Evolutionary conservation across 2,888 invertebrate species (phyloP).

Genomic region (Platycnemis pennipes): DNA sequence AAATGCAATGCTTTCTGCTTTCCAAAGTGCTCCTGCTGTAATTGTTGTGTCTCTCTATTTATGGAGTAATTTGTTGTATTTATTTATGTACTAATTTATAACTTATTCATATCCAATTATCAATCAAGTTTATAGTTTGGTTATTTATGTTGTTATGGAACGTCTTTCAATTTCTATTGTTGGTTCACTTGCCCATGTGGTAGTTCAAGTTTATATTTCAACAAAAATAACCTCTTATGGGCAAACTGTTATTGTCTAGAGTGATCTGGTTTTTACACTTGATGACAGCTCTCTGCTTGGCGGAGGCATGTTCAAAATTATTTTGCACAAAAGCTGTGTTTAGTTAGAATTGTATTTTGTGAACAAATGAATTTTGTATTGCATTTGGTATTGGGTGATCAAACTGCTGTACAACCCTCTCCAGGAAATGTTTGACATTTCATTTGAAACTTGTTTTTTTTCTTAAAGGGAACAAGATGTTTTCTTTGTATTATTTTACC

Average conservation of each 20-base stretch:
- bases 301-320: background rate
- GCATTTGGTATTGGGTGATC: slow-evolving; percentile 41
- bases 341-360: slow-evolving; percentile 24
- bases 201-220: background rate
- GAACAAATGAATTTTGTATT: slow-evolving; percentile 15
- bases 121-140: slow-evolving; percentile 52
- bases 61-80: slow-evolving; percentile 50
- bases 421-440: slow-evolving; percentile 12
- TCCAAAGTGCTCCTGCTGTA: slow-evolving; percentile 30
- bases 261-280: background rate
- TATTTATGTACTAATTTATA: slow-evolving; percentile 64
- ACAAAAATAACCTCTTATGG: background rate
- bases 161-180: slow-evolving; percentile 58
- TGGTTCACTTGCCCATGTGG: slow-evolving; percentile 13
- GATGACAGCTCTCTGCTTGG: background rate
- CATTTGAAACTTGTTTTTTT: slow-evolving; percentile 33
- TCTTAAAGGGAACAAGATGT: slow-evolving; percentile 30
- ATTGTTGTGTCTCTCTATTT: slow-evolving; percentile 47
- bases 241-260: background rate
- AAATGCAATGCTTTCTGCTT: slow-evolving; percentile 20
- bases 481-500: slow-evolving; percentile 56
- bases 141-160: slow-evolving; percentile 55
- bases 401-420: slow-evolving; percentile 14
- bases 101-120: slow-evolving; percentile 53
- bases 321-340: slow-evolving; percentile 35